Conservation (phyloP, 2,888 invertebrate genomes). For the Cryptocheilus praepositus region DNA sequence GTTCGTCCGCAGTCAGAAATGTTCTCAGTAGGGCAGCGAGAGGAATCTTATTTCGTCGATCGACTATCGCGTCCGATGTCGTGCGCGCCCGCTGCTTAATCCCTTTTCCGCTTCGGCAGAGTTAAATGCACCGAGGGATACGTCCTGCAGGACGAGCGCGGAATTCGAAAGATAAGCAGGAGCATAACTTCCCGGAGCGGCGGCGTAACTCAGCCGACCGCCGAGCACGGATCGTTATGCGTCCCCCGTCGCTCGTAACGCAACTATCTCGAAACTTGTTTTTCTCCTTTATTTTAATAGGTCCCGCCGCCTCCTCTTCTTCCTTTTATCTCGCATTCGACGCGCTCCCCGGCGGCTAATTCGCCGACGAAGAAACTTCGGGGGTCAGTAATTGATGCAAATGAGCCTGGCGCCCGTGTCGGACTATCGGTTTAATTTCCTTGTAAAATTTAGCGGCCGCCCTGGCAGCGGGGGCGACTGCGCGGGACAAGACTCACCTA, state of each 20-base stretch:
- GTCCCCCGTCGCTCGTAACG: conserved; percentile 72
- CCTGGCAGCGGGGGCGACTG: conserved; percentile 13
- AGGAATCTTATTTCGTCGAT: no score
- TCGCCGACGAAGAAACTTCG: conserved; percentile 66
- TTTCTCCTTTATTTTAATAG: conserved; percentile 71
- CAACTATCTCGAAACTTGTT: conserved; percentile 72
- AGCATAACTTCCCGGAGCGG: conserved; percentile 65
- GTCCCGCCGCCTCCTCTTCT: conserved; percentile 51
- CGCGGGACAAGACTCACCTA: conserved; percentile 1
- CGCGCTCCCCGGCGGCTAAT: conserved; percentile 67
- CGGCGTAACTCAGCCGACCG: conserved; percentile 64
- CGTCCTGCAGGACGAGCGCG: conserved; percentile 53
- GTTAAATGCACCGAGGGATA: conserved; percentile 51
- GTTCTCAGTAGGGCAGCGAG: no score
- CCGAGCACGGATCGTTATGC: conserved; percentile 66
- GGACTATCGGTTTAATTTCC: conserved; percentile 58
- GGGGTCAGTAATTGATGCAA: conserved; percentile 71
- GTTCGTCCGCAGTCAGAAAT: no score
- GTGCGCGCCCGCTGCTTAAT: conserved; percentile 30
- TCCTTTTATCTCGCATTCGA: conserved; percentile 65
- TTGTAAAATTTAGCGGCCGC: conserved; percentile 50
- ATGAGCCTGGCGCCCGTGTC: conserved; percentile 53
- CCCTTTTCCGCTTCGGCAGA: conserved; percentile 33
- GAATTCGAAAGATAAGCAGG: conserved; percentile 70
- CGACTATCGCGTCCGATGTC: neutral